Evolutionary conservation across 2,888 invertebrate species (phyloP).

Genomic region (Agriotes lineatus): DNA sequence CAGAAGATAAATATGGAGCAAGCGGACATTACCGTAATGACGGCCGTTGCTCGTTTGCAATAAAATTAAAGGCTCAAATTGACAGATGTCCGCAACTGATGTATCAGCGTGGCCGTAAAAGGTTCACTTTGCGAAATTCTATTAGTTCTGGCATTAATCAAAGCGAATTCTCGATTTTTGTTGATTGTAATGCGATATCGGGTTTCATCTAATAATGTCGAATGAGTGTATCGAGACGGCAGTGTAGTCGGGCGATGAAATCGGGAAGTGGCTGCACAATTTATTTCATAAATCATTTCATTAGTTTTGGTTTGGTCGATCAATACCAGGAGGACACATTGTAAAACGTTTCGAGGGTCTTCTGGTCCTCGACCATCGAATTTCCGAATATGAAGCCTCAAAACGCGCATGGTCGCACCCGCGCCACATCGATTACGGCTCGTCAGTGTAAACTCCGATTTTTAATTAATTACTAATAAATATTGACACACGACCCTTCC

Average conservation of each 20-base stretch:
- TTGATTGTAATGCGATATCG: constrained; percentile 19
- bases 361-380: constrained; percentile 6
- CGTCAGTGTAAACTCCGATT: constrained; percentile 40
- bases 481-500: constrained; percentile 46
- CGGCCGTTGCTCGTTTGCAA: not conserved
- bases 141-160: constrained; percentile 15
- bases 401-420: constrained; percentile 37
- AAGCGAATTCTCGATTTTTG: constrained; percentile 18
- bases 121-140: constrained; percentile 15
- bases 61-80: constrained; percentile 18
- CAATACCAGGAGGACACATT: constrained; percentile 26
- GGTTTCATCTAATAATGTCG: constrained; percentile 9
- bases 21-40: not conserved
- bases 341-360: constrained; percentile 19
- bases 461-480: constrained; percentile 49
- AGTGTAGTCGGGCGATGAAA: constrained; percentile 1
- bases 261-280: constrained; percentile 12
- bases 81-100: constrained; percentile 13
- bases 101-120: constrained; percentile 7
- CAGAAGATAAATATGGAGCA: not conserved
- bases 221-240: constrained; percentile 9
- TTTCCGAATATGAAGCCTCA: constrained; percentile 14
- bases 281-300: constrained; percentile 33
- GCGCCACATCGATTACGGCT: constrained; percentile 33
- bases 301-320: constrained; percentile 30